Evolutionary conservation across 2,888 invertebrate species (phyloP), one percentile per base, ranked within the genome.

Genomic region (Ormyrus rosae): DNA sequence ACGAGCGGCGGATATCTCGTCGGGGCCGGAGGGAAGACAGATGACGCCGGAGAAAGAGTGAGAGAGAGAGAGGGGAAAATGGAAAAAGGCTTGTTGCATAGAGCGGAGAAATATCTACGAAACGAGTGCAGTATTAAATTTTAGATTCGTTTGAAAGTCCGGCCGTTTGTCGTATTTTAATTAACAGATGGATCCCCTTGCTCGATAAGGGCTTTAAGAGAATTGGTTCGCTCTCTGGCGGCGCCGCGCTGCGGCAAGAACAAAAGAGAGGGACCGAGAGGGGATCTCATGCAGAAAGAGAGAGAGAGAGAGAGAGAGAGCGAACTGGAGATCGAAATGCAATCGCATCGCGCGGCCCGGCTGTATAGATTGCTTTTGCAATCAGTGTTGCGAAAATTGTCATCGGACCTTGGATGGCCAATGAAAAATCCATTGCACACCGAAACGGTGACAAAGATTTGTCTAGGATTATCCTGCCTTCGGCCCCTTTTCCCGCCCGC

Each of bases 121-220:
- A 69, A 76, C 63, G 67, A 60, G 67, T 13, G 50, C 19, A 45
- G 68, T 77, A 80, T 77, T 77, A 81, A 78, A 80, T 82, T 83
- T 80, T 61, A 73, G 34, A 82, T 82, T 78, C 74, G 64, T 81
- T 82, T 78, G 68, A 72, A 78, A 72, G 53, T 80, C 67, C 68
- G 19, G 60, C 51, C 65, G 72, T 73, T 75, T 81, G 76, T 73
- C 72, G 78, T 73, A 82, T 82, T 82, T 83, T 83, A 82, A 83
- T 83, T 83, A 81, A 78, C 83, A 81, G 80, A 82, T 82, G 81
- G 78, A 81, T 81, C 53, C 77, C 19, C 72, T 70, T 80, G 76
- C 77, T 65, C 73, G 70, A 76, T 80, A 82, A 77, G 82, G 67
- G 80, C 72, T 79, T 80, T 76, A 69, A 80, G 67, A 70, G 70